phyloP scores from a whole-genome alignment of 2,797 vertebrate genomes.

The Thalassophryne amazonica region DNA sequence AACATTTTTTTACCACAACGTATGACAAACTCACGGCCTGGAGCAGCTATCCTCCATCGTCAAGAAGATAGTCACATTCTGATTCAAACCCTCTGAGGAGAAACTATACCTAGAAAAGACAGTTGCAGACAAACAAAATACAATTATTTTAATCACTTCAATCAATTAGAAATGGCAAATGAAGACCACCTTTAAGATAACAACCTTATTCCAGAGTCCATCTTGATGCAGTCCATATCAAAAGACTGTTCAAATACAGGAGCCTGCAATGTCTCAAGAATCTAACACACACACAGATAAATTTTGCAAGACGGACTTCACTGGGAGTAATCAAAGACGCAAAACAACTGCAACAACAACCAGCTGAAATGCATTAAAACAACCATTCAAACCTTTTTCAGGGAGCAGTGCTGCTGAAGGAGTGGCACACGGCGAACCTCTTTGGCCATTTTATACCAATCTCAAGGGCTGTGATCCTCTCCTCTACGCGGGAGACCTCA shows the following conservation, averaged over 20 bases:
- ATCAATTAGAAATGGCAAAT: neutral
- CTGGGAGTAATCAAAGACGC: neutral
- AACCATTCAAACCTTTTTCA: slow-evolving; percentile 54
- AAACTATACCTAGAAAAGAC: slow-evolving; percentile 50
- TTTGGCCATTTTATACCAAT: slow-evolving; percentile 66
- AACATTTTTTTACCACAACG: no score
- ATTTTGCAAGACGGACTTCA: no score
- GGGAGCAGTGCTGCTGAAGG: slow-evolving; percentile 61
- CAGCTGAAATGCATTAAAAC: neutral
- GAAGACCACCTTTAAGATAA: no score
- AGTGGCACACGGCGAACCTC: slow-evolving; percentile 58
- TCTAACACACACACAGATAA: no score
- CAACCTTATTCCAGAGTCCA: no score
- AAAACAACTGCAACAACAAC: neutral
- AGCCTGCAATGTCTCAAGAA: no score
- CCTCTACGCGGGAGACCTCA: slow-evolving; percentile 40
- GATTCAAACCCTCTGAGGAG: slow-evolving; percentile 35
- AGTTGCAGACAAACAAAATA: slow-evolving; percentile 50
- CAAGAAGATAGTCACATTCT: slow-evolving; percentile 44
- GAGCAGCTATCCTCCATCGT: slow-evolving; percentile 37
- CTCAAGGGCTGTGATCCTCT: slow-evolving; percentile 44
- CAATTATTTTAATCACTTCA: slow-evolving; percentile 1
- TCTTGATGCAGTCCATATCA: no score
- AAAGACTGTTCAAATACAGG: no score
- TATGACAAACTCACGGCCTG: slow-evolving; percentile 67